Evolutionary conservation across 2,888 invertebrate genomes (phyloP).

Genomic region (Dorcus hopei): DNA sequence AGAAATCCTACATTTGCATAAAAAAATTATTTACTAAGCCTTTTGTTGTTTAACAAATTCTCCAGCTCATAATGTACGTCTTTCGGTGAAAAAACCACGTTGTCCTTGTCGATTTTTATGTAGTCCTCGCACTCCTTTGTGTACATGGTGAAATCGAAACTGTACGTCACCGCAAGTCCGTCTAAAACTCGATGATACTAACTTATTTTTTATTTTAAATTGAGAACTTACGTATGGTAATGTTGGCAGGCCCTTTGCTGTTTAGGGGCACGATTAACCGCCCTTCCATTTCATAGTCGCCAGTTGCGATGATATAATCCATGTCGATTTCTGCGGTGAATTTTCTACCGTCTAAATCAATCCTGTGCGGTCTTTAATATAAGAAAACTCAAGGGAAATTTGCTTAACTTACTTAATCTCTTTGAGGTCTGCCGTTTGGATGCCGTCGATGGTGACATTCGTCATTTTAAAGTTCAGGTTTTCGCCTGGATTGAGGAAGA

Average conservation of each 20-base stretch:
- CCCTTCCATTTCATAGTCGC: slow-evolving; percentile 14
- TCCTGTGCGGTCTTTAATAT: not conserved
- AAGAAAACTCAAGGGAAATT: not conserved
- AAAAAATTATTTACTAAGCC: slow-evolving; percentile 4
- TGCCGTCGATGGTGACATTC: slow-evolving; percentile 24
- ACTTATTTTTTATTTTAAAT: too few relatives aligned
- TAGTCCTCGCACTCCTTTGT: slow-evolving; percentile 10
- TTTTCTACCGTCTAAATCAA: slow-evolving; percentile 6
- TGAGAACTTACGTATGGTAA: slow-evolving; percentile 9
- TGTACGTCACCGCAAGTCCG: slow-evolving; percentile 7
- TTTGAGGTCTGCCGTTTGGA: slow-evolving; percentile 24
- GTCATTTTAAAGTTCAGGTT: slow-evolving; percentile 25
- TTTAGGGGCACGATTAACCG: slow-evolving; percentile 9
- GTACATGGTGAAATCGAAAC: slow-evolving; percentile 2
- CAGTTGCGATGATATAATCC: slow-evolving; percentile 5
- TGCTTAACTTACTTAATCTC: slow-evolving; percentile 24
- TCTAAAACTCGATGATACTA: not conserved
- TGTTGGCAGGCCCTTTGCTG: slow-evolving; percentile 11
- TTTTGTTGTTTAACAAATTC: slow-evolving; percentile 10
- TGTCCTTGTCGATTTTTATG: slow-evolving; percentile 5
- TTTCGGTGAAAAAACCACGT: slow-evolving; percentile 2
- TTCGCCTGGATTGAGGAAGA: slow-evolving; percentile 22
- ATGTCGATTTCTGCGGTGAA: slow-evolving; percentile 5
- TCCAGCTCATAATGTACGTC: slow-evolving; percentile 8
- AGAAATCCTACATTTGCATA: not conserved